Base-by-base conservation (phyloP, 2,797 vertebrate species). In the Threskiornis aethiopicus region DNA sequence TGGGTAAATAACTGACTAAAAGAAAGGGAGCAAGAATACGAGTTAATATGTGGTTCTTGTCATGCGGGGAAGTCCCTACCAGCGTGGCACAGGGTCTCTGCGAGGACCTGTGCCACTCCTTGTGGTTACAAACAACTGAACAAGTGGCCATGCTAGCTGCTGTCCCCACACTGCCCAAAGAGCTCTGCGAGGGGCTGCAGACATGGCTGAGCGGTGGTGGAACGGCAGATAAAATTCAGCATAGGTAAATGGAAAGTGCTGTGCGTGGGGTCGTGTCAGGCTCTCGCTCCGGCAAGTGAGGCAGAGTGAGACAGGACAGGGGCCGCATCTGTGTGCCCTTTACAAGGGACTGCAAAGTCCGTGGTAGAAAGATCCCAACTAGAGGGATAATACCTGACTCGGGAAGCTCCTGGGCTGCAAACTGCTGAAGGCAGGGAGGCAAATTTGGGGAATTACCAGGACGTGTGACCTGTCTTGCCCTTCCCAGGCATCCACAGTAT, bases 401-500 rank as follows among this genome's bases (percentile, higher is more conserved):
- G 3, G 46, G 19, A 69, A n/a, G n/a, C 66, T 69, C 66, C 46
- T 5, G 46, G 46, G 46, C 46, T 69, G 66, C 46, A 35, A 28
- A 35, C 46, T 7, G 13, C 66, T 28, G 25, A 20, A 49, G n/a
- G 33, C 35, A 10, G 35, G 54, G 84, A 82, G 54, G 44, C 0
- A 0, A 37, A 69, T 77, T 57, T 72, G 78, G 59, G 76, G 85
- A 72, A 51, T 51, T 20, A 41, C 21, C 1, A 1, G 8, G 5
- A 67, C 1, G 6, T 0, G 3, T 59, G 69, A 94, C 84, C 84
- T 73, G 71, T 0, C 0, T 29, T 84, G 94, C 61, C 69, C 80
- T 94, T 93, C 82, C 62, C 6, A 1, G 84, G 76, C 1, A 3
- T 57, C 79, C n/a, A 10, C 0, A 0, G 65, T 1, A 0, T 88